Evolutionary conservation across 1,140 invertebrate species (phyloP), one percentile per base, ranked within the genome.

Genomic region (Drosophila leontia): DNA sequence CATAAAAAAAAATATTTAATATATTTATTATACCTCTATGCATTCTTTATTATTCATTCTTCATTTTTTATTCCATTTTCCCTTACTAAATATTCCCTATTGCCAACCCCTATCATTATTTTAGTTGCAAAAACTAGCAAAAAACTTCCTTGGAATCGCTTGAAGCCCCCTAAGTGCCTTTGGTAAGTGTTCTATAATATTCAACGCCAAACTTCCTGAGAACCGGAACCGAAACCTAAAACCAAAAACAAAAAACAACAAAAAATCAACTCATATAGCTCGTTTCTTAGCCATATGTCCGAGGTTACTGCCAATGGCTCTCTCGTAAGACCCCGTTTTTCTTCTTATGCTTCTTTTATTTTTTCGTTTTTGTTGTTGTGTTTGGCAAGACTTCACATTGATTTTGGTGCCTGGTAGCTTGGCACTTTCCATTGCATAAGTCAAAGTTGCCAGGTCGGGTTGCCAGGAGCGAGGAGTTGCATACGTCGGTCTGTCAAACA

Each of bases 401-500:
- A 57, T 79, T 75, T 77, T 75, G 64, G 29, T 53, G 50, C 29
- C 50, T 53, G 50, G n/a, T 55, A 15, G 59, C 64, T 51, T 51
- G 50, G 29, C 75, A 86, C 82, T 85, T 85, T 85, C 78, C 82
- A 82, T 85, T 85, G 78, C 82, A 86, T 86, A 85, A 86, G 82
- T 71, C 76, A 65, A 65, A 76, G 72, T 81, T 77, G 65, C 61
- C 44, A 64, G 64, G 17, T 45, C 64, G 67, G 75, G 59, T 17
- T 37, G 32, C 61, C 60, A 69, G 68, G 44, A 50, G 64, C 34
- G 13, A 29, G 7, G 17, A 55, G 61, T 35, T 45, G 34, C 51
- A 44, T 47, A 64, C 17, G 62, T 55, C 62, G 67, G 67, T 67
- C 48, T 70, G 62, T 61, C 80, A 80, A 69, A 69, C 80, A 82